These are phyloP conservation scores for Euphydryas editha DNA, from an alignment of 2,888 invertebrate genomes.

Conservation along the genomic window DNA sequence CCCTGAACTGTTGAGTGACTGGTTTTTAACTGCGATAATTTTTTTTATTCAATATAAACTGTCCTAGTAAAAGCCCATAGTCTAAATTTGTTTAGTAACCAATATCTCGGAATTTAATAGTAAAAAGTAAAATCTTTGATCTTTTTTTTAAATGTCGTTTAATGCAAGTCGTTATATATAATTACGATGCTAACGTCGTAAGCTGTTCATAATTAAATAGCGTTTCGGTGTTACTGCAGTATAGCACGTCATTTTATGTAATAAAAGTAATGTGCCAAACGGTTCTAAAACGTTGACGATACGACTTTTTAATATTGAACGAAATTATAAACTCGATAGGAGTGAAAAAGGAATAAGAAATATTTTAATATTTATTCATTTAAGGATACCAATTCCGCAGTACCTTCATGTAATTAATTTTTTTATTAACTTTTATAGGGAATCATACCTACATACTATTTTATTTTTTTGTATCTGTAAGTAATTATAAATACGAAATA, in stretches of 20 bases:
- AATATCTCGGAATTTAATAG: too few relatives aligned
- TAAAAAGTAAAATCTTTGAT: too few relatives aligned
- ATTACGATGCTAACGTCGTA: not conserved
- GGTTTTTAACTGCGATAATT: conserved; percentile 4
- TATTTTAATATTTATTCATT: too few relatives aligned
- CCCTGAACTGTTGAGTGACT: conserved; percentile 23
- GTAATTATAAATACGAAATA: too few relatives aligned
- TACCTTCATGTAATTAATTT: too few relatives aligned
- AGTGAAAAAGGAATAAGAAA: too few relatives aligned
- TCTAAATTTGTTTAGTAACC: not conserved
- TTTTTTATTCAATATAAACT: not conserved
- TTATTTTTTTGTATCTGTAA: too few relatives aligned
- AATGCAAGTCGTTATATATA: not conserved
- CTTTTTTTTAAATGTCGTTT: too few relatives aligned
- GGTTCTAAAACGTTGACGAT: not conserved
- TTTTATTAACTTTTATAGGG: too few relatives aligned
- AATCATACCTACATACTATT: too few relatives aligned
- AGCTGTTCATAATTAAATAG: conserved; percentile 1
- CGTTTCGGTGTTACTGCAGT: not conserved
- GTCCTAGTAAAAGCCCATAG: not conserved
- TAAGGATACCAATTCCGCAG: too few relatives aligned
- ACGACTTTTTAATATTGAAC: not conserved
- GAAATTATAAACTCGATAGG: too few relatives aligned
- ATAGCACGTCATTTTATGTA: not conserved
- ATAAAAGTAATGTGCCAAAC: not conserved